Percentiles rank a stretch among this genome's conserved stretches.
Evolutionary conservation across 2,797 vertebrate species (phyloP).

Genomic region (Anguilla anguilla): DNA sequence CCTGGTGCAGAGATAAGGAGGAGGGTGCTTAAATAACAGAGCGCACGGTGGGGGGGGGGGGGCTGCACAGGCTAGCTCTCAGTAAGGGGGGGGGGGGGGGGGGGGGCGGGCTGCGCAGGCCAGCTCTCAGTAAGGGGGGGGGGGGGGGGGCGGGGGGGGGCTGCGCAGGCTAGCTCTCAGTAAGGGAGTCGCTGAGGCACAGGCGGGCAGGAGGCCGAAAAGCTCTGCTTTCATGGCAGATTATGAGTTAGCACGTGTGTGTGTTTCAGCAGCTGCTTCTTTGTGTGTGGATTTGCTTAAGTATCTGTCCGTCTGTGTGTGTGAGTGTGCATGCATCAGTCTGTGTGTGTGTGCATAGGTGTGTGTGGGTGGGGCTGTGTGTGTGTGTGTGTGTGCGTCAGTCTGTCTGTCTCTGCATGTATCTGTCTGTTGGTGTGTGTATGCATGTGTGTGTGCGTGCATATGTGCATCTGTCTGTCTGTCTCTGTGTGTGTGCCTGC

Average conservation of each 20-base stretch:
- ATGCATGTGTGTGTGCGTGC: too few species aligned
- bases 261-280: slow-evolving; percentile 50
- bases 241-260: slow-evolving; percentile 2
- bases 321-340: slow-evolving; percentile 1
- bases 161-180: too few species aligned
- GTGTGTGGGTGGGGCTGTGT: too few species aligned
- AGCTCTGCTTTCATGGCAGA: slow-evolving; percentile 26
- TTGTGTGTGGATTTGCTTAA: slow-evolving; percentile 45
- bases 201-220: slow-evolving; percentile 33
- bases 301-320: slow-evolving; percentile 31
- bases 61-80: slow-evolving; percentile 30
- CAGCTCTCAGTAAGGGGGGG: slow-evolving; percentile 31
- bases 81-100: slow-evolving; percentile 44
- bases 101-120: slow-evolving; percentile 32
- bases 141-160: too few species aligned
- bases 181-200: slow-evolving; percentile 40
- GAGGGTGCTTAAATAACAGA: slow-evolving; percentile 50
- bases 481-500: too few species aligned
- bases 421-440: too few species aligned
- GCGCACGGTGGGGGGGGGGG: slow-evolving; percentile 47
- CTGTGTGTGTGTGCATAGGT: too few species aligned
- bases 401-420: too few species aligned
- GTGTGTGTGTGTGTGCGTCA: too few species aligned
- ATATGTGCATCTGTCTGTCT: too few species aligned
- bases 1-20: slow-evolving; percentile 43